These are phyloP conservation scores for Aporophyla lueneburgensis DNA, from an alignment of 2,888 invertebrate genomes.

Conservation along the genomic window DNA sequence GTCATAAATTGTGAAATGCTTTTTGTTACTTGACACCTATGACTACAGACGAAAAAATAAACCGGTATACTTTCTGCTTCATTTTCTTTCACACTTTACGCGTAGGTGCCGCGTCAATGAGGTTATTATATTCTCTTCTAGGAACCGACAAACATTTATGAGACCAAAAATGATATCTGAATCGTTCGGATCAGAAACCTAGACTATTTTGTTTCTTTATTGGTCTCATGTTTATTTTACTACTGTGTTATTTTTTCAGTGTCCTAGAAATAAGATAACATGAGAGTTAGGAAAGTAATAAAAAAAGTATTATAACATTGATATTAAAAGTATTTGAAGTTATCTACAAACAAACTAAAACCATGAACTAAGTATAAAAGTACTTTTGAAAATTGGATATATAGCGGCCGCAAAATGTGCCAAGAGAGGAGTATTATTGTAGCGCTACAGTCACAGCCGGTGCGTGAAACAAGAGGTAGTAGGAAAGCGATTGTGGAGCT, in stretches of 20 bases:
- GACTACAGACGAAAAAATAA: background rate
- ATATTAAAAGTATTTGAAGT: conserved; percentile 31
- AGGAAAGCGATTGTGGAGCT: conserved; percentile 79
- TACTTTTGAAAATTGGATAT: conserved; percentile 55
- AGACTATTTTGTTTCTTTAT: background rate
- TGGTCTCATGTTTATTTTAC: conserved; percentile 3
- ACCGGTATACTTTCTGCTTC: background rate
- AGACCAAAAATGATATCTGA: background rate
- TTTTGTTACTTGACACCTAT: background rate
- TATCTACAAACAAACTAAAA: conserved; percentile 26
- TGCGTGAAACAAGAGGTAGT: conserved; percentile 84
- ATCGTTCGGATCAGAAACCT: background rate
- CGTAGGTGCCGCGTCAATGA: background rate
- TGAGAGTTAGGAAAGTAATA: conserved; percentile 14
- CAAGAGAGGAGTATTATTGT: conserved; percentile 71
- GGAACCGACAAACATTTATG: background rate
- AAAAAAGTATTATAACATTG: conserved; percentile 17
- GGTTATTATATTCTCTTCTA: conserved; percentile 3
- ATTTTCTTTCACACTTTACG: conserved; percentile 1
- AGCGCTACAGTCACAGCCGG: conserved; percentile 79
- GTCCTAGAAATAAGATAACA: conserved; percentile 17
- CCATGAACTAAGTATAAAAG: conserved; percentile 29
- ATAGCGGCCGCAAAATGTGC: conserved; percentile 57
- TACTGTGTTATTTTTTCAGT: background rate
- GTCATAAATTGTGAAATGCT: conserved; percentile 21